Base-by-base conservation (phyloP, 2,888 invertebrate species). In the Crepidodera aurea region DNA sequence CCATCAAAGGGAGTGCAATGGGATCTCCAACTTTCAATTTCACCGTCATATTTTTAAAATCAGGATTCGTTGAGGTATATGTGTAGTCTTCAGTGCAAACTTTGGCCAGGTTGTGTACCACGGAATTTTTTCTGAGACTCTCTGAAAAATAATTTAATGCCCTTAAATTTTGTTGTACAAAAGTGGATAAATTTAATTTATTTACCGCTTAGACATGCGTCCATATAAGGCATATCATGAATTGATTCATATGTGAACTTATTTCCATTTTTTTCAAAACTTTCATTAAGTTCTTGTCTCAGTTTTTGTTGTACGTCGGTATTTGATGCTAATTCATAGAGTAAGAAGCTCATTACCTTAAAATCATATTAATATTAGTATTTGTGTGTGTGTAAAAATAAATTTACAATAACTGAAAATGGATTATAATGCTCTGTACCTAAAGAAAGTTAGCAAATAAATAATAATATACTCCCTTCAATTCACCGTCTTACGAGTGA, bases 161-260 rank as follows among this genome's bases (percentile, higher is more conserved):
- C n/a, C n/a, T n/a, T n/a, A n/a, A n/a, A n/a, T n/a, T n/a, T n/a
- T n/a, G n/a, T n/a, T n/a, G n/a, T n/a, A n/a, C n/a, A n/a, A n/a
- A n/a, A n/a, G n/a, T n/a, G n/a, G n/a, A n/a, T n/a, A n/a, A n/a
- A n/a, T n/a, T n/a, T n/a, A n/a, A 65, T 54, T 76, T 82, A 1
- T 77, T 34, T 70, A 83, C 83, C 83, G 69, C 84, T 84, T 0
- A 86, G 74, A 0, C 86, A 84, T 83, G 84, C 84, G 50, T 87
- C 86, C 78, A 87, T 74, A 58, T 86, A 87, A 8, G 78, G 77
- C 83, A 87, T 81, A 15, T 78, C 80, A 58, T 82, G 81, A 0
- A 87, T 76, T 0, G 79, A 77, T 18, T 82, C 84, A 64, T 84
- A 86, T 50, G 78, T 80, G 0, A 86, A 77, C 12, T 78, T 79